A percentile compares a stretch with the other conserved stretches of the same genome.
Evolutionary conservation across 2,797 vertebrate species (phyloP).

Genomic region (Sebastes trivittatus): DNA sequence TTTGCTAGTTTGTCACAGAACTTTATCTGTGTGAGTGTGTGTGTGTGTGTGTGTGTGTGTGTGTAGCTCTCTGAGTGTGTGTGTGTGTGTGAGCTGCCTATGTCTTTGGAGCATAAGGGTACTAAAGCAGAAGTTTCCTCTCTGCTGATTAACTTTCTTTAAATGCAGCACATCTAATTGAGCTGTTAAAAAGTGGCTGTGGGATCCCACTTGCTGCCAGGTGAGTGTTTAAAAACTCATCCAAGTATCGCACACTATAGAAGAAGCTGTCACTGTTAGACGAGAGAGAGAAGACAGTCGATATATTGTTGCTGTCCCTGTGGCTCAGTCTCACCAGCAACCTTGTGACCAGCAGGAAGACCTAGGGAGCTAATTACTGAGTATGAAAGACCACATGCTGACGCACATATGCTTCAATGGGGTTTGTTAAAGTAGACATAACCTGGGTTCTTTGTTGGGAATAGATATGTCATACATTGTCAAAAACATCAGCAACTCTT

Average conservation of each 20-base stretch:
- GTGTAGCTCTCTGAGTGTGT: neutral
- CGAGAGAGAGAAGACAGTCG: slow-evolving; percentile 4
- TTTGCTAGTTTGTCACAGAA: slow-evolving; percentile 25
- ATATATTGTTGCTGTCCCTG: neutral
- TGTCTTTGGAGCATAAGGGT: slow-evolving; percentile 13
- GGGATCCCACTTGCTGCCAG: slow-evolving; percentile 32
- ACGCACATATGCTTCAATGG: slow-evolving; percentile 15
- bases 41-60: neutral
- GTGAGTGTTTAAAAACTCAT: slow-evolving; percentile 43
- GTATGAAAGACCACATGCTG: slow-evolving; percentile 29
- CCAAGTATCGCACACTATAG: neutral
- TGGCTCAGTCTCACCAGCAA: slow-evolving; percentile 27
- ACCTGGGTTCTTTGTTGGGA: neutral
- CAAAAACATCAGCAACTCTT: slow-evolving; percentile 12
- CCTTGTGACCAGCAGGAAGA: slow-evolving; percentile 40
- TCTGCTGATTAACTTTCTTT: slow-evolving; percentile 54
- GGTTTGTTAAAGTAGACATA: slow-evolving; percentile 15
- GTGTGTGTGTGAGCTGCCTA: slow-evolving; percentile 6
- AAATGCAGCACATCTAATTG: slow-evolving; percentile 55
- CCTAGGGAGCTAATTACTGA: slow-evolving; percentile 53
- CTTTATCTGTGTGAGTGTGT: neutral
- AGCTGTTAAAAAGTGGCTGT: slow-evolving; percentile 37
- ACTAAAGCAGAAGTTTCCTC: slow-evolving; percentile 46
- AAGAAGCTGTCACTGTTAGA: neutral
- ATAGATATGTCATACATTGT: neutral